Conservation (phyloP, 1,140 invertebrate species). For the Sipha flava region DNA sequence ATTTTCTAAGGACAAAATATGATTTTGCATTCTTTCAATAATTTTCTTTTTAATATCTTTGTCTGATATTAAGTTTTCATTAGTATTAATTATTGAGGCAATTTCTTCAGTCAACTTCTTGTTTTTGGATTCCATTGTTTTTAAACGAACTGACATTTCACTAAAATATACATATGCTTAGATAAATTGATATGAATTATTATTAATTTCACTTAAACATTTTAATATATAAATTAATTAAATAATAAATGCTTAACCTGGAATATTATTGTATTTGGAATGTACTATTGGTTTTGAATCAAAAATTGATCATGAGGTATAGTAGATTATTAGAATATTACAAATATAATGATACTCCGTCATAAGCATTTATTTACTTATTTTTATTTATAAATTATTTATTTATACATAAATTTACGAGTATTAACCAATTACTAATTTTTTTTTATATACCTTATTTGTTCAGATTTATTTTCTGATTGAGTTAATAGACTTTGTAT, state of each 20-base stretch:
- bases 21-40: conserved; percentile 22
- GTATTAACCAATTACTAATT: too few relatives aligned
- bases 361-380: neutral
- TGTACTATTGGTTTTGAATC: too few relatives aligned
- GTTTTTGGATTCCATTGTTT: conserved; percentile 14
- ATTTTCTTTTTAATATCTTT: conserved; percentile 26
- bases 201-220: neutral
- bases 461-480: conserved; percentile 19
- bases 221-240: neutral
- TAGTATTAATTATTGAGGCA: neutral
- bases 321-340: too few relatives aligned
- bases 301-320: too few relatives aligned
- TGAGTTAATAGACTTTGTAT: conserved; percentile 14
- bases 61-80: neutral
- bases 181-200: neutral
- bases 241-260: too few relatives aligned
- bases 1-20: conserved; percentile 20
- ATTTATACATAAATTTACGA: neutral
- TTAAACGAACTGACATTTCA: conserved; percentile 7
- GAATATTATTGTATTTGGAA: too few relatives aligned
- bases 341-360: too few relatives aligned
- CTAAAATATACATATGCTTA: neutral
- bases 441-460: too few relatives aligned
- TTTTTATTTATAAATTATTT: neutral
- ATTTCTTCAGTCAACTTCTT: conserved; percentile 1